Evolutionary conservation across 2,888 invertebrate species (phyloP), one percentile per base, ranked within the genome.

Genomic region (Protodeltote pygarga): DNA sequence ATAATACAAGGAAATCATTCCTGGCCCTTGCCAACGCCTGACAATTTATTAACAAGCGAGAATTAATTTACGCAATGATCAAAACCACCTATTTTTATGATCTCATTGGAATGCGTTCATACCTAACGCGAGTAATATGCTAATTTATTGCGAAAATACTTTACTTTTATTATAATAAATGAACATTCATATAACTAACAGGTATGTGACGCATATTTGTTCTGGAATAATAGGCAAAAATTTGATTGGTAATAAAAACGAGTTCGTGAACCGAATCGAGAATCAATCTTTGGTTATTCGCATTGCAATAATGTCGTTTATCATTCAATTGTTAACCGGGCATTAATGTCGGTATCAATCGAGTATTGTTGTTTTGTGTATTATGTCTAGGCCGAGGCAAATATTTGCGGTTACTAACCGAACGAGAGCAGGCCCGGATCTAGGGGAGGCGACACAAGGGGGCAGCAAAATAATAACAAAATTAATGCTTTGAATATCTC

Each of bases 261-360:
- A 70, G 76, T 71, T 71, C 65, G 71, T 70, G 69, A 73, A 81
- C 79, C 75, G 73, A 75, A 77, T 78, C 70, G 73, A 69, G 64
- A 68, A 73, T 79, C 75, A 71, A 74, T 76, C 67, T 69, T 63
- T 54, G 52, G 65, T 77, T 71, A 69, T 72, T 71, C 54, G 69
- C 77, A 77, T 77, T 77, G 80, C 77, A 79, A 81, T 70, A 66
- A 60, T 74, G 74, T 73, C 85, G 83, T 89, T 78, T 79, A 79
- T 89, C 88, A 86, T 87, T 76, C 87, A 86, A 89, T 89, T 85
- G 80, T 72, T 73, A 68, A 67, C 45, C 41, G 66, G 58, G 72
- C 77, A 82, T 86, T 79, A 82, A 83, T 75, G 83, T 85, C 84
- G 61, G 63, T 64, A 65, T 75, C 82, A 81, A 86, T 87, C 75